Conservation (phyloP, 2,797 vertebrate species). For the Limnodromus scolopaceus region DNA sequence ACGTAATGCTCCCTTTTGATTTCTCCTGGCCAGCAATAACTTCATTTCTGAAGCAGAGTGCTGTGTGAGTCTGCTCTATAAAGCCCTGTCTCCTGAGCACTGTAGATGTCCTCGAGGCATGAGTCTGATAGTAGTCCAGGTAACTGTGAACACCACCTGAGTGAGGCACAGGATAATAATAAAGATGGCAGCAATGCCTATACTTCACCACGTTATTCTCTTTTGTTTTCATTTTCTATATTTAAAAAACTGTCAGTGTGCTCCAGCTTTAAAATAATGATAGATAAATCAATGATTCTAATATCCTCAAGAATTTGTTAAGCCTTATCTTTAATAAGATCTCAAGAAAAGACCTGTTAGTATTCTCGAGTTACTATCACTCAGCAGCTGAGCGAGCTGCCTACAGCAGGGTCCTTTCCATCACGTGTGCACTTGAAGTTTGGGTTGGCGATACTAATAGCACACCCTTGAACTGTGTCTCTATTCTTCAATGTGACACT, state of each 20-base stretch:
- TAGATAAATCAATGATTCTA: neutral
- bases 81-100: slow-evolving; percentile 41
- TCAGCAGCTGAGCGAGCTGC: slow-evolving; percentile 9
- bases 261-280: neutral
- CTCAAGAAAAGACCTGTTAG: neutral
- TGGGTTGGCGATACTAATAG: slow-evolving; percentile 39
- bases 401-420: slow-evolving; percentile 27
- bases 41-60: slow-evolving; percentile 39
- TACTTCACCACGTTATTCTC: neutral
- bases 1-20: slow-evolving; percentile 50
- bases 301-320: neutral
- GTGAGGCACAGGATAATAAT: slow-evolving; percentile 17
- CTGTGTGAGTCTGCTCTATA: slow-evolving; percentile 37
- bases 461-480: slow-evolving; percentile 55
- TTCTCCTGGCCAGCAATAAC: slow-evolving; percentile 38
- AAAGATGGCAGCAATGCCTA: slow-evolving; percentile 2
- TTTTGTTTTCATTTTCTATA: neutral
- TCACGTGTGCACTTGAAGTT: slow-evolving; percentile 21
- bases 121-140: slow-evolving; percentile 30
- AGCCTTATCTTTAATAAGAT: neutral
- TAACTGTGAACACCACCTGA: slow-evolving; percentile 14
- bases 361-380: neutral
- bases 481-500: slow-evolving; percentile 51
- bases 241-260: neutral
- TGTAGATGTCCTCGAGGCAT: slow-evolving; percentile 32